Base-by-base conservation (phyloP, 2,113 vertebrate species). In the Ivindomyrus marchei region DNA sequence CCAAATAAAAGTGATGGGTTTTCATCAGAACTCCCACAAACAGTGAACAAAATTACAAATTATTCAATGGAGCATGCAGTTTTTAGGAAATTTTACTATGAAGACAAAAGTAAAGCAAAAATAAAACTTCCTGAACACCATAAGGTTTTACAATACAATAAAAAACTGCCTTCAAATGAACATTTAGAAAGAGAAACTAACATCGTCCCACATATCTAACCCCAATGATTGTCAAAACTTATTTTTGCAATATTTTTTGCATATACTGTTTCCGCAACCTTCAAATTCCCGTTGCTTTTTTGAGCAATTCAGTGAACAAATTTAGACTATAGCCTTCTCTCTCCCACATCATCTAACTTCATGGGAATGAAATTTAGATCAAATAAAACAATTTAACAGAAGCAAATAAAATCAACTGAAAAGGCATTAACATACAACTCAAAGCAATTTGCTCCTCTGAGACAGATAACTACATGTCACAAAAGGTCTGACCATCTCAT, bases 201-300 rank as follows among this genome's bases (percentile, higher is more conserved):
- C 50, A 31, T 52, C 31, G n/a, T 85, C 74, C 88, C 74, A 49
- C 89, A 92, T 90, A 89, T 89, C 85, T 88, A 92, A 93, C 91
- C 93, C 93, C 92, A 92, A 95, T 95, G 94, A 95, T 95, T 95
- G 95, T 95, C 95, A 94, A 90, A 90, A 88, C 50, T 56, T 94
- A 45, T 91, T 89, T 89, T 87, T 90, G 89, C 87, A 80, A 90
- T 88, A 62, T 85, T 53, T 77, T 15, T 92, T 95, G 94, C 94
- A 95, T 95, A 95, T 94, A 94, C 91, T 93, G 91, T 94, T 91
- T 53, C 87, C 85, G 92, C 93, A 52, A 90, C 58, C 62, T 91
- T 6, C 17, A 89, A 91, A 15, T 89, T 39, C 85, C 27, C 84
- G 46, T 89, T 52, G 21, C 90, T 85, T 89, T 36, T 74, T 87